A percentile compares a stretch with the other conserved stretches of the same genome.
These are phyloP conservation scores for Cataglyphis rosenhaueri DNA, from an alignment of 2,888 invertebrate genomes.

Conservation along the genomic window DNA sequence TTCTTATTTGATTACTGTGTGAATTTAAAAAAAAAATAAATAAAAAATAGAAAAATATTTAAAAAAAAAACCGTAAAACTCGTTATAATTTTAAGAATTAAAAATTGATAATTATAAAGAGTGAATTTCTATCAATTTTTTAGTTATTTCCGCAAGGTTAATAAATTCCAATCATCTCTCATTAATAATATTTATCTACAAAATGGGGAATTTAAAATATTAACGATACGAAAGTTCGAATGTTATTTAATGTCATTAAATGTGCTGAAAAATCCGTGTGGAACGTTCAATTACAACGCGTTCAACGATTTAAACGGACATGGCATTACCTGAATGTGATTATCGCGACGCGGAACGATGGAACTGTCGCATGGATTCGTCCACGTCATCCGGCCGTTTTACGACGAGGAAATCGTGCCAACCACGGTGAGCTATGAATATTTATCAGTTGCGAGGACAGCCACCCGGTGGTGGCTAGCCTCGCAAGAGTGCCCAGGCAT, in stretches of 20 bases:
- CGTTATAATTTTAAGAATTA: not conserved
- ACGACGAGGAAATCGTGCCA: conserved; percentile 50
- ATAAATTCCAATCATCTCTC: conserved; percentile 10
- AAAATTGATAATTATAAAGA: not conserved
- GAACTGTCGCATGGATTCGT: conserved; percentile 57
- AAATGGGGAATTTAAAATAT: not conserved
- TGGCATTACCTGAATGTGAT: conserved; percentile 51
- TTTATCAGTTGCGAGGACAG: conserved; percentile 62
- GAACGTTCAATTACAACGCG: conserved; percentile 39
- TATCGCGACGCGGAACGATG: conserved; percentile 50
- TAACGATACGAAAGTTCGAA: not conserved
- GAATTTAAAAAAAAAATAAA: not conserved
- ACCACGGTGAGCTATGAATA: conserved; percentile 65
- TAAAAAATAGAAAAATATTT: not conserved
- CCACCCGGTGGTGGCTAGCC: conserved; percentile 30
- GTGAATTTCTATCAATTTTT: not conserved
- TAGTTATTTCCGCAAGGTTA: not conserved
- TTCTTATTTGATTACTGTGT: not conserved
- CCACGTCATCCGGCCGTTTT: conserved; percentile 59
- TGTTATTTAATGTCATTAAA: conserved; percentile 16
- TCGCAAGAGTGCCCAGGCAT: conserved; percentile 42
- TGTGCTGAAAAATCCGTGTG: conserved; percentile 32
- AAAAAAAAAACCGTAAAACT: not conserved
- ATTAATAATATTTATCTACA: conserved; percentile 20
- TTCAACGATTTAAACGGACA: conserved; percentile 53